These are phyloP conservation scores for Proctacanthus coquilletti DNA, from an alignment of 1,140 invertebrate species.

Conservation along the genomic window DNA sequence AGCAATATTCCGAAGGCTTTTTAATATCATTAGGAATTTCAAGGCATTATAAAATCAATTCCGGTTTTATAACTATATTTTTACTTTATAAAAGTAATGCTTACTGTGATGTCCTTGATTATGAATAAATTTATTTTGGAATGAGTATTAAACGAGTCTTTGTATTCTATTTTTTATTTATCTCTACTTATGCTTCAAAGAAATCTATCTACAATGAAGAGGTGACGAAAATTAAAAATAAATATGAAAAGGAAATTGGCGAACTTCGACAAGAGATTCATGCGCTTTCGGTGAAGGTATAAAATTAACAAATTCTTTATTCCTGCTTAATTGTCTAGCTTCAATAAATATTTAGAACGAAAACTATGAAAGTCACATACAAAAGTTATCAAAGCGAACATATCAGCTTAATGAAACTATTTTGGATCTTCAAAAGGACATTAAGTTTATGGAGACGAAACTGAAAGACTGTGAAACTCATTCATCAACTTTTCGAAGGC, in stretches of 20 bases:
- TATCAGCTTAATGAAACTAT: slow-evolving; percentile 23
- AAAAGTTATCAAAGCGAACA: slow-evolving; percentile 23
- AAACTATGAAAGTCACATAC: slow-evolving; percentile 24
- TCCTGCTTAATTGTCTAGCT: neutral
- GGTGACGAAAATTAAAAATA: slow-evolving; percentile 30
- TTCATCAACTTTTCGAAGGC: slow-evolving; percentile 8
- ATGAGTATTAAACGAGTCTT: neutral
- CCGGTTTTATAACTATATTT: too few relatives aligned
- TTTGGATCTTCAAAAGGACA: slow-evolving; percentile 22
- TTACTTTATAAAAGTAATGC: too few relatives aligned
- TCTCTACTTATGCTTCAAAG: slow-evolving; percentile 11
- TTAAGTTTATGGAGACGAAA: slow-evolving; percentile 19
- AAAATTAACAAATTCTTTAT: too few relatives aligned
- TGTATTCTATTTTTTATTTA: slow-evolving; percentile 3
- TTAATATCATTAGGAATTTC: too few relatives aligned
- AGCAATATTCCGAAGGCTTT: slow-evolving; percentile 8
- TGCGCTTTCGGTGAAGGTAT: slow-evolving; percentile 15
- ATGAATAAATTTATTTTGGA: neutral
- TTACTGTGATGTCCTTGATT: slow-evolving; percentile 1
- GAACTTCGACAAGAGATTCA: slow-evolving; percentile 13
- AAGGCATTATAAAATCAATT: too few relatives aligned
- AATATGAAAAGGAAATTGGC: slow-evolving; percentile 23
- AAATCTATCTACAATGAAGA: slow-evolving; percentile 31
- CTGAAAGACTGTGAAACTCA: slow-evolving; percentile 12
- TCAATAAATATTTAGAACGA: slow-evolving; percentile 10